phyloP scores from a whole-genome alignment of 2,797 vertebrate genomes.

The Silurus lanzhouensis region DNA sequence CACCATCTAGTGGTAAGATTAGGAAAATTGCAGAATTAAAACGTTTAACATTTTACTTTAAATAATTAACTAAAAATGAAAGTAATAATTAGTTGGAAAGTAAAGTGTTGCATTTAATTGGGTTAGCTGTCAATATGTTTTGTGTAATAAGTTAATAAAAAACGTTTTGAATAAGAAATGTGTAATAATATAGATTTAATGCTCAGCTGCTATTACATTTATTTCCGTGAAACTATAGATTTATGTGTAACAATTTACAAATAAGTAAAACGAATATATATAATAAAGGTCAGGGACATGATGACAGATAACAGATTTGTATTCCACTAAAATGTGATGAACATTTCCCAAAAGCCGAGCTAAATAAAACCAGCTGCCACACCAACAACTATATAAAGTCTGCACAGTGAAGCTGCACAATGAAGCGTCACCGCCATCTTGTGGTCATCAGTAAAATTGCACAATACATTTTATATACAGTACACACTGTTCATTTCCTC shows the following conservation, averaged over 20 bases:
- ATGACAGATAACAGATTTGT: not conserved
- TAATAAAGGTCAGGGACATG: not conserved
- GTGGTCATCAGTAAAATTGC: not conserved
- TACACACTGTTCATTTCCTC: not conserved
- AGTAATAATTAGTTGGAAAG: not conserved
- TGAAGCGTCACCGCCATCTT: slow-evolving; percentile 2
- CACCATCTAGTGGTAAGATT: slow-evolving; percentile 56
- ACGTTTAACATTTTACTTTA: not conserved
- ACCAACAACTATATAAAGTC: not conserved
- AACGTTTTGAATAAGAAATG: too few species aligned
- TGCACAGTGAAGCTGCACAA: not conserved
- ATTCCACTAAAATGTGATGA: not conserved
- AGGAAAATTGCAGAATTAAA: not conserved
- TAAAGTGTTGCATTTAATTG: not conserved
- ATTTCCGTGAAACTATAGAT: not conserved
- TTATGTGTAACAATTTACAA: not conserved
- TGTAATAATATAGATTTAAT: too few species aligned
- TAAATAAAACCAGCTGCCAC: not conserved
- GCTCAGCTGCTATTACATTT: not conserved
- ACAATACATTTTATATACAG: not conserved
- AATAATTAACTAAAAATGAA: not conserved
- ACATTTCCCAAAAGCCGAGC: not conserved
- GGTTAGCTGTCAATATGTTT: not conserved
- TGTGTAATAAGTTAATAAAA: too few species aligned
- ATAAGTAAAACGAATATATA: not conserved